Base-by-base conservation (phyloP, 1,140 invertebrate species). In the Papilio dardanus region DNA sequence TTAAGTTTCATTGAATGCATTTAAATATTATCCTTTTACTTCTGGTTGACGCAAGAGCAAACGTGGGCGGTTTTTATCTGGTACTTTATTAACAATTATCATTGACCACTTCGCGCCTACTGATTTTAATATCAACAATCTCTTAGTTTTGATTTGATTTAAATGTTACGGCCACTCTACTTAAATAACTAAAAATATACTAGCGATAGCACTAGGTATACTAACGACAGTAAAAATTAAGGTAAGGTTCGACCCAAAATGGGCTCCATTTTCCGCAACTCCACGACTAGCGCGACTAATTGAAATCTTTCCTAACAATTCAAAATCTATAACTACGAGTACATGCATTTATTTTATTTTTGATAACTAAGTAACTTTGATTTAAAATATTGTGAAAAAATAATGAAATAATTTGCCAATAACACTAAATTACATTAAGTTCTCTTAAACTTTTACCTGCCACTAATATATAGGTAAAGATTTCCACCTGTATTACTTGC, bases 11-110 rank as follows among this genome's bases (percentile, higher is more conserved):
- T 62, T 62, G 54, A 62, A 30, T 69, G n/a, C 21, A 40, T 40
- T 69, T 12, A 69, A 69, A 69, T 69, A 21, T 68, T 40, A 40
- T 69, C 33, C 67, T 69, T 40, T 69, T 69, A 69, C 31, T 69
- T 69, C 35, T 69, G 67, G 67, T 69, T 69, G 35, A 37, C 8
- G 67, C 67, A 69, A 69, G n/a, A 19, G 14, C n/a, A 19, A 68
- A 37, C 67, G 67, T 69, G 67, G 67, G 67, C 4, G 67, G 31
- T 69, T 35, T 35, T 35, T 69, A 40, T 69, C 19, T 24, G 67
- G 12, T 40, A 37, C 10, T 37, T 35, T 69, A 14, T 69, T 21
- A 69, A 69, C 31, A 69, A 69, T 69, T 69, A 37, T 69, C 35
- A 69, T 69, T 69, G 31, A 69, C 21, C 67, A 12, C 35, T 42